Base-by-base conservation (phyloP, 64 coral and sea anemone genomes). In the Montipora capricornis region DNA sequence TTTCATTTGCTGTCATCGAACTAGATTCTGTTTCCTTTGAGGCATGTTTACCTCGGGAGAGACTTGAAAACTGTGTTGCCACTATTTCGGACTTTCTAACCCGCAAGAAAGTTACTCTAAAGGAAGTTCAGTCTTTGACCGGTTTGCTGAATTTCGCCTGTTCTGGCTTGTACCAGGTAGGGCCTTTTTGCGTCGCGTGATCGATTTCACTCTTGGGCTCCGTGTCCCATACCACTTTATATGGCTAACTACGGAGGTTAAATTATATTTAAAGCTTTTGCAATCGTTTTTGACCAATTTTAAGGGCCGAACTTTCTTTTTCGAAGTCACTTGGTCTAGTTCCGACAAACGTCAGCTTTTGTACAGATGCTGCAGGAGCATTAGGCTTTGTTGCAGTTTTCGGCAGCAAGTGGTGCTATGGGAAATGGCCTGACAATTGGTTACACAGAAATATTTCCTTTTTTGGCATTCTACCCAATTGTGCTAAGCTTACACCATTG, bases 341-440 rank as follows among this genome's bases (percentile, higher is more conserved):
- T 83, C 80, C 7, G 55, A 83, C 13, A 52, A 45, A 52, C 47
- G 55, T 16, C 6, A 83, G 37, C 80, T 83, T 45, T 45, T 37
- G 1, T 51, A 83, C 80, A 49, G 80, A 83, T 83, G 80, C 80
- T 59, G 46, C 80, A 13, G 80, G 80, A 24, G 8, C 80, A 1
- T 55, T 52, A 15, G 44, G 46, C 14, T 49, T 52, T 83, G 47
- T 48, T 24, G 80, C 80, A 49, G 19, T 88, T 17, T 88, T 88
- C 48, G 84, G 84, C 29, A 73, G 29, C 20, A 20, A 71, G 49
- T 88, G 86, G 70, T 37, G 49, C 29, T 88, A 74, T 88, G 86
- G 86, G 64, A 76, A 76, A 12, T 88, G 84, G 84, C 52, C 84
- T 88, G 67, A 16, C 8, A 88, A 49, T 29, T 88, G 86, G 86